Base-by-base conservation (phyloP, 2,797 vertebrate species). In the Megalops cyprinoides region DNA sequence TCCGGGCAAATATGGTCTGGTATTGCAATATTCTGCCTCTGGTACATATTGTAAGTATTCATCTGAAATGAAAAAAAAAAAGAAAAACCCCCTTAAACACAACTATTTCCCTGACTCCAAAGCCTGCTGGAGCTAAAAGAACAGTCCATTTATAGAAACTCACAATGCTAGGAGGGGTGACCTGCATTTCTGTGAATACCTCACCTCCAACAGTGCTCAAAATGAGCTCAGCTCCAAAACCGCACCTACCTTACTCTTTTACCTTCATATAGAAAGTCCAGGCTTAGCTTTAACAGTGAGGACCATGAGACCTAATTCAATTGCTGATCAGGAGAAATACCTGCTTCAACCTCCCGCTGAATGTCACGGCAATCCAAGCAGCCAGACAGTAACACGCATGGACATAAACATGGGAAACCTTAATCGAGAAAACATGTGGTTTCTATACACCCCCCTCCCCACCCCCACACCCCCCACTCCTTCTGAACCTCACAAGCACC, bases 1-100 rank as follows among this genome's bases (percentile, higher is more conserved):
- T 53, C 14, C 10, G 31, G 25, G 73, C 28, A 49, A 37, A 28
- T 69, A 39, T 65, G 81, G 44, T 76, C 78, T 62, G 48, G 77
- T 77, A 44, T 28, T 82, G 71, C 82, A 65, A 37, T 86, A 83
- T 84, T 83, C 74, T 79, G 73, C 67, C 55, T 65, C 12, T 20
- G 28, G 60, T 12, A 76, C 46, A 23, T 82, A 75, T n/a, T 77
- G 78, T 62, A 2, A 80, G 76, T 82, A 83, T 74, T 73, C n/a
- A 56, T 39, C 49, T 18, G 51, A n/a, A 74, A n/a, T n/a, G n/a
- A n/a, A n/a, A n/a, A n/a, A n/a, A 34, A 23, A 44, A 31, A 28
- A 51, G 14, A 42, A 28, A 20, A 76, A 51, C 48, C 20, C 6
- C 7, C 23, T 14, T 28, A 12, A 71, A 49, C 51, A 69, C 34